Evolutionary conservation across 1,140 invertebrate species (phyloP), one percentile per base, ranked within the genome.

Genomic region (Drosophila nasuta): DNA sequence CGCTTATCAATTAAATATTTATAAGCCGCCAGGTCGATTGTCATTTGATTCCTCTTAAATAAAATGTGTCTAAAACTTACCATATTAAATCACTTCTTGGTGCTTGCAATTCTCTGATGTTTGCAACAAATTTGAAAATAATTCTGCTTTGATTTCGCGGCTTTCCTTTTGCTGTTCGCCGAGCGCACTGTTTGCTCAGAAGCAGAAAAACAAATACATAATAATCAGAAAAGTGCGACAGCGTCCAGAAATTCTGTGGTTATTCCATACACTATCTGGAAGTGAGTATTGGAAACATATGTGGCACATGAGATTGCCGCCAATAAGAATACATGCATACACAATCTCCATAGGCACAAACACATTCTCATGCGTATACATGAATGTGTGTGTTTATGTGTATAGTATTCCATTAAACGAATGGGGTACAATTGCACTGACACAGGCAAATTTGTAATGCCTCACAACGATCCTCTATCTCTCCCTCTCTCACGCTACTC

Each of bases 201-300:
- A 20, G 33, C 63, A 58, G 15, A 28, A 38, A 51, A 60, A 69
- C 56, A 69, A 60, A 69, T 51, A 69, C 33, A 82, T 88, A 87
- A 87, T 87, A 87, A 87, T 87, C 83, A 88, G 79, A 52, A 67
- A 82, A 76, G 58, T 78, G 59, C 74, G 68, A 64, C 56, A 62
- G 51, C 79, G 62, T 87, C 82, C 76, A 83, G 83, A 70, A 74
- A 46, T 77, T 79, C 43, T 77, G 82, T 70, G 85, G 77, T 64
- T 68, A 82, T 65, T 65, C 43, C 11, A 67, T 58, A 1, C 43
- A 56, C 30, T 43, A 33, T 59, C 38, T 68, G 54, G 52, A 6
- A 46, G 64, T 62, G 43, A 35, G 59, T 69, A 17, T 57, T 41
- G 66, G 66, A 67, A 88, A 87, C 83, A 88, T 88, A 73, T 87